Evolutionary conservation across 2,797 vertebrate species (phyloP).

Genomic region (Pipistrellus pygmaeus): DNA sequence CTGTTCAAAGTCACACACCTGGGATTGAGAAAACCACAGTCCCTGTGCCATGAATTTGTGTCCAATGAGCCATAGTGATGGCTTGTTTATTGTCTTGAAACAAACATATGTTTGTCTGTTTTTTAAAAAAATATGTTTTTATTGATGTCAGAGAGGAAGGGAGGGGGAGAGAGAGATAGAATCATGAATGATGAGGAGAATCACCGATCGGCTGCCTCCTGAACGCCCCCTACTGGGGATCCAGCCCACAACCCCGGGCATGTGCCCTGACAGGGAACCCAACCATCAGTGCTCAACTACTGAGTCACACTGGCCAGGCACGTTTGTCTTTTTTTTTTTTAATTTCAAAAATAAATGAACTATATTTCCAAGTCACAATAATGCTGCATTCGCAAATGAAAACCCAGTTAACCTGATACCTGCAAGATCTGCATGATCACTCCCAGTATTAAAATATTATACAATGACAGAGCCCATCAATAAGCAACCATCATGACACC

Average conservation of each 20-base stretch:
- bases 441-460: conserved; percentile 54
- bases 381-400: conserved; percentile 30
- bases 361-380: background rate
- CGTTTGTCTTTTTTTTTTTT: background rate
- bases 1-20: background rate
- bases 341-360: background rate
- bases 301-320: too few species aligned
- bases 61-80: background rate
- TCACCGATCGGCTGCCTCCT: too few species aligned
- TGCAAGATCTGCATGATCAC: conserved; percentile 42
- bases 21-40: background rate
- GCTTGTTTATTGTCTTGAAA: background rate
- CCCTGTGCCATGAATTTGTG: background rate
- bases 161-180: too few species aligned
- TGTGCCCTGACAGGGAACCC: too few species aligned
- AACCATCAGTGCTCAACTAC: too few species aligned
- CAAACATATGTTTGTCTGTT: background rate
- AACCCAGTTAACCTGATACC: conserved; percentile 44
- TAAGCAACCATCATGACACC: background rate
- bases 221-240: too few species aligned
- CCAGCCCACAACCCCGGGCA: too few species aligned
- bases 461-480: conserved; percentile 39
- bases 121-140: too few species aligned
- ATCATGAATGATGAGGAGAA: too few species aligned
- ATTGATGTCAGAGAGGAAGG: too few species aligned